A percentile compares a stretch with the other conserved stretches of the same genome.
Evolutionary conservation across 2,797 vertebrate genomes (phyloP).

Genomic region (Sparus aurata): DNA sequence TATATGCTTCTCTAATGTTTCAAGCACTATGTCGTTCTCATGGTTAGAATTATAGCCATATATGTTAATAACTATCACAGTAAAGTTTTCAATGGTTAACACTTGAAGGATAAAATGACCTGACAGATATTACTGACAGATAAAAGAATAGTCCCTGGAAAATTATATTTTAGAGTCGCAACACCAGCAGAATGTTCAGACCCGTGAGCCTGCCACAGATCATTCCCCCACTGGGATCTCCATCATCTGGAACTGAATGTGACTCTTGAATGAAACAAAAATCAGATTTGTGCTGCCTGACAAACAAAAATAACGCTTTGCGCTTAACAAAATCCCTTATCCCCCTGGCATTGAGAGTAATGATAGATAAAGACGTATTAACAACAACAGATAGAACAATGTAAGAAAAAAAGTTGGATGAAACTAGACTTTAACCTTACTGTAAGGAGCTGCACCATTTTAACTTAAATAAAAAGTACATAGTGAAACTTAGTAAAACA

Average conservation of each 20-base stretch:
- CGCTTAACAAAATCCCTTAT: background rate
- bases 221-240: background rate
- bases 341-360: background rate
- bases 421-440: background rate
- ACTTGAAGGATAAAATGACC: background rate
- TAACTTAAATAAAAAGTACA: background rate
- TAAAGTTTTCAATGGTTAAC: background rate
- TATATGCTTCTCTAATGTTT: background rate
- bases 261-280: constrained; percentile 1
- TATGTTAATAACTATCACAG: background rate
- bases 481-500: too few species aligned
- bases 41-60: background rate
- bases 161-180: background rate
- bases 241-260: background rate
- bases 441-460: background rate
- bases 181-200: background rate
- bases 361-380: background rate
- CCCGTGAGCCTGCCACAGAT: background rate
- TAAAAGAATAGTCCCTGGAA: background rate
- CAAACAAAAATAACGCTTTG: background rate
- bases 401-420: background rate
- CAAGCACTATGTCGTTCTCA: background rate
- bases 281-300: background rate
- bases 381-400: background rate
- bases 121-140: background rate